phyloP scores from a whole-genome alignment of 2,113 vertebrate genomes.

The Pholis gunnellus region DNA sequence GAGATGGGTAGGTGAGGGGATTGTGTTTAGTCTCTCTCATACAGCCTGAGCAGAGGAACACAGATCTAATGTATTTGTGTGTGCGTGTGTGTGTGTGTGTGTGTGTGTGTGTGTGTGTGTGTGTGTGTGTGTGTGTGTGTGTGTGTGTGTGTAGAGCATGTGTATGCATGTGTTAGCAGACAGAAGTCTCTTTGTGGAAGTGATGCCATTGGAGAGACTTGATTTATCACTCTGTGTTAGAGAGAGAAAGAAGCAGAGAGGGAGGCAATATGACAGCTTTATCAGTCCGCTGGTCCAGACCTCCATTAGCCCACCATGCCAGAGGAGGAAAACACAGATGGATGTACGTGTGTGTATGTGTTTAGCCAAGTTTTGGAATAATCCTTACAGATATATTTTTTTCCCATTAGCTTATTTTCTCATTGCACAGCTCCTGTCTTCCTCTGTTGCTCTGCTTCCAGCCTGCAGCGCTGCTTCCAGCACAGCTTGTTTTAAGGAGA shows the following conservation, averaged over 20 bases:
- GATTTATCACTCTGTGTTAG: constrained; percentile 58
- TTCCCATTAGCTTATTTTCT: no score
- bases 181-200: constrained; percentile 47
- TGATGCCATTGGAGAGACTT: constrained; percentile 52
- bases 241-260: constrained; percentile 37
- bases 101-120: constrained; percentile 7
- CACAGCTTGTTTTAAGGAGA: no score
- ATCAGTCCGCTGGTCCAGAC: constrained; percentile 60
- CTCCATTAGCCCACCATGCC: constrained; percentile 48
- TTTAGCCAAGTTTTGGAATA: constrained; percentile 16
- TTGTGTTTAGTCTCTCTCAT: constrained; percentile 36
- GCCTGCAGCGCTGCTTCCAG: no score
- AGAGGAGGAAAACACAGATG: constrained; percentile 49
- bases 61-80: constrained; percentile 36
- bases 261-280: constrained; percentile 52
- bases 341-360: not conserved
- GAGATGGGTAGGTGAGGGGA: constrained; percentile 31
- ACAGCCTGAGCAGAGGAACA: constrained; percentile 5
- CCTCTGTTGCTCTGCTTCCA: no score
- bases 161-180: constrained; percentile 31
- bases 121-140: not conserved
- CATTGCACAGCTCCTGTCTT: no score
- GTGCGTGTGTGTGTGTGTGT: not conserved
- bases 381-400: constrained; percentile 1
- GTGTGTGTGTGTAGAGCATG: not conserved